Conservation (phyloP, 2,797 vertebrate genomes). For the Neosilurus mollespiculum region DNA sequence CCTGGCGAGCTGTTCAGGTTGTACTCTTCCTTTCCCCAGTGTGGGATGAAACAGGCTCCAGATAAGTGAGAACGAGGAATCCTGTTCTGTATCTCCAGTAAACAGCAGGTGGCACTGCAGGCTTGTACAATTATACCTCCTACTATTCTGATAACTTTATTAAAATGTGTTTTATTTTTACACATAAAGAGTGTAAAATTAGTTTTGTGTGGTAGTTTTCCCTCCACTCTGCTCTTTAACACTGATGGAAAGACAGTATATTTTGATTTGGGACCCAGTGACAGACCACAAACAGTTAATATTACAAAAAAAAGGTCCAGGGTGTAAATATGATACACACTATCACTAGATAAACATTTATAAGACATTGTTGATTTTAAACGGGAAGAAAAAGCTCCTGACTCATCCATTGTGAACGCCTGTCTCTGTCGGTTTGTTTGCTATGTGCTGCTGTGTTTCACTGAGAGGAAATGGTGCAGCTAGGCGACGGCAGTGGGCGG, state of each 20-base stretch:
- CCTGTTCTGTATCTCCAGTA: not conserved
- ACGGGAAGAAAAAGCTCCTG: not conserved
- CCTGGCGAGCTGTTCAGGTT: too few relatives aligned
- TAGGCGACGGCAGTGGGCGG: constrained; percentile 26
- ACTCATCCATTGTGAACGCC: not conserved
- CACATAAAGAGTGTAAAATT: not conserved
- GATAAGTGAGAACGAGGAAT: too few relatives aligned
- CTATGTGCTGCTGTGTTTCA: not conserved
- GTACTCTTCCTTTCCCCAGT: too few relatives aligned
- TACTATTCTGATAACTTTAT: not conserved
- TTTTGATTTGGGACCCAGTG: not conserved
- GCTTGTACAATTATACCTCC: not conserved
- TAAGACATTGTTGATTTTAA: not conserved
- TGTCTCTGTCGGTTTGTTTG: not conserved
- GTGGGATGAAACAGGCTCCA: too few relatives aligned
- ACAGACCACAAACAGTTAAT: not conserved
- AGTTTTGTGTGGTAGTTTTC: not conserved
- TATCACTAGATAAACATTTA: constrained; percentile 11
- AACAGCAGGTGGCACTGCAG: constrained; percentile 24
- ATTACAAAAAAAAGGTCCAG: too few relatives aligned
- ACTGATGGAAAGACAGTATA: not conserved
- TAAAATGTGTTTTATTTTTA: not conserved
- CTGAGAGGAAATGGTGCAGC: constrained; percentile 30
- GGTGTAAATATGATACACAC: not conserved
- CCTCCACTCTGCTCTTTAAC: not conserved